A percentile compares a stretch with the other conserved stretches of the same genome.
These are phyloP conservation scores for Lithosia quadra DNA, from an alignment of 2,888 invertebrate genomes.

Conservation along the genomic window DNA sequence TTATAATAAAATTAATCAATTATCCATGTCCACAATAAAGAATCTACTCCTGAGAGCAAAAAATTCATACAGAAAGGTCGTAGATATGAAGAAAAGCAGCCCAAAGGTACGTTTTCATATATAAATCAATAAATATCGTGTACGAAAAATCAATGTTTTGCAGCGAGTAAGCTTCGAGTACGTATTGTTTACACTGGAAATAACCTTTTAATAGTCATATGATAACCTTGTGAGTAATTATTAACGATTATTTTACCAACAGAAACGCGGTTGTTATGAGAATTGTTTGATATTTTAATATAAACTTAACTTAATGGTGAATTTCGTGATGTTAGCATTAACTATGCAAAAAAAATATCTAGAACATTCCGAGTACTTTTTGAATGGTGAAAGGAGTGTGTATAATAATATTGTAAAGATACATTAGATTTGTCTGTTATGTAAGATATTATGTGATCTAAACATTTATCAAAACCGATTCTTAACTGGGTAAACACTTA, in stretches of 20 bases:
- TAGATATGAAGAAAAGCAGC: slow-evolving; percentile 65
- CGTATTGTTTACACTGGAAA: slow-evolving; percentile 5
- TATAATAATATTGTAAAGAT: no score
- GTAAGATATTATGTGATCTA: no score
- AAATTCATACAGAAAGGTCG: slow-evolving; percentile 64
- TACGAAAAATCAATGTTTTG: slow-evolving; percentile 3
- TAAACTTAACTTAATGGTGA: background rate
- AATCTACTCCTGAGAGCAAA: slow-evolving; percentile 67
- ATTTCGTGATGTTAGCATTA: background rate
- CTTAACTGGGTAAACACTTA: no score
- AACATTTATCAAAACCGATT: no score
- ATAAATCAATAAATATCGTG: slow-evolving; percentile 24
- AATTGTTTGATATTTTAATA: slow-evolving; percentile 10
- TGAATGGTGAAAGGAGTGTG: no score
- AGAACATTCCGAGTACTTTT: no score
- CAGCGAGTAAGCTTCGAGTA: background rate
- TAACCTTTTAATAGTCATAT: slow-evolving; percentile 23
- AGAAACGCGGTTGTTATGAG: background rate
- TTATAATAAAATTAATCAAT: background rate
- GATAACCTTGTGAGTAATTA: slow-evolving; percentile 26
- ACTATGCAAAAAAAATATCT: no score
- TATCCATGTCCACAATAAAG: slow-evolving; percentile 59
- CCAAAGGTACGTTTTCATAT: slow-evolving; percentile 67
- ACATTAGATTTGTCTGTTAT: no score
- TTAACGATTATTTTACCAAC: slow-evolving; percentile 16